phyloP scores from a whole-genome alignment of 2,888 invertebrate species.

The Notodonta ziczac region DNA sequence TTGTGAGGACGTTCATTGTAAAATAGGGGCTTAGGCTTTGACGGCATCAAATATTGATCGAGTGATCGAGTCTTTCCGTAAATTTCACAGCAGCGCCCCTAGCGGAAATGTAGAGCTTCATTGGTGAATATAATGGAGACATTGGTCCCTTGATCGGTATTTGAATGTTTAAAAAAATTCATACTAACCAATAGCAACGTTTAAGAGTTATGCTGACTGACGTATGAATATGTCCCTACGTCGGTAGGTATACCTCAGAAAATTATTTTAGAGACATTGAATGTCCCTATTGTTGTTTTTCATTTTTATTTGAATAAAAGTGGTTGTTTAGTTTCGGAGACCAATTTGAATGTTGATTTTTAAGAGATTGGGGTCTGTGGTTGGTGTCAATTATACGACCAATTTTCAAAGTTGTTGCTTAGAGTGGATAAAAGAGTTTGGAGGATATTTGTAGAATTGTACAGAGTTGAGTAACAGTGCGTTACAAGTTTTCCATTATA shows the following conservation, averaged over 20 bases:
- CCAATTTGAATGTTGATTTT: slow-evolving; percentile 21
- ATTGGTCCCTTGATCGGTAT: too few species aligned
- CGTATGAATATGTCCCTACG: too few species aligned
- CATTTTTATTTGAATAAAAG: slow-evolving; percentile 14
- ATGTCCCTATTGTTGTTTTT: slow-evolving; percentile 3
- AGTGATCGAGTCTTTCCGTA: background rate
- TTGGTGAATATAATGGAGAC: background rate
- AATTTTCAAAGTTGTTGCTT: slow-evolving; percentile 60
- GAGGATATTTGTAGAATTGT: slow-evolving; percentile 23
- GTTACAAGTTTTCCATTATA: background rate
- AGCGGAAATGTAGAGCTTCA: background rate
- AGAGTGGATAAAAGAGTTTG: slow-evolving; percentile 29
- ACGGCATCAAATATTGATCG: background rate
- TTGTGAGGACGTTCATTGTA: background rate
- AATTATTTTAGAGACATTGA: background rate
- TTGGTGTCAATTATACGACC: slow-evolving; percentile 64
- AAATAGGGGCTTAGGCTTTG: background rate
- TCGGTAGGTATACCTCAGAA: too few species aligned
- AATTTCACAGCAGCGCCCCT: background rate
- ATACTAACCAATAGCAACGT: too few species aligned
- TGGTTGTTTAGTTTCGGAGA: slow-evolving; percentile 28
- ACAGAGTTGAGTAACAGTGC: background rate
- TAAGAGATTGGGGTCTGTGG: slow-evolving; percentile 36
- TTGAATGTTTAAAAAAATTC: too few species aligned
- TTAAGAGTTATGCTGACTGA: too few species aligned